Evolutionary conservation across 2,888 invertebrate species (phyloP).

Genomic region (Synanthedon vespiformis): DNA sequence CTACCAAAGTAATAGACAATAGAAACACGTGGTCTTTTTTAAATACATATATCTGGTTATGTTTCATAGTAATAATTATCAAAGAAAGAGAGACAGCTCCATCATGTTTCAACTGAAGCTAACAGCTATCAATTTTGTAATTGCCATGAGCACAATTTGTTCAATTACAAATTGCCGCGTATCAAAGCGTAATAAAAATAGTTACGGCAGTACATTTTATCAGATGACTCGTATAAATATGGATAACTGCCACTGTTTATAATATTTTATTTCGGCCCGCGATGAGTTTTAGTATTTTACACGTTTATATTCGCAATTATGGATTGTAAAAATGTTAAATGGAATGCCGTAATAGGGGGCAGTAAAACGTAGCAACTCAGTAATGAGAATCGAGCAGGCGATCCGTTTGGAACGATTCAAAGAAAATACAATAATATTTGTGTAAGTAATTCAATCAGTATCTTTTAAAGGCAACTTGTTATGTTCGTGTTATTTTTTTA

Average conservation of each 20-base stretch:
- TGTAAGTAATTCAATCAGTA: not conserved
- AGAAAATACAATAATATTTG: constrained; percentile 41
- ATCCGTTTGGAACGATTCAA: constrained; percentile 38
- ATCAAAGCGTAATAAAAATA: not conserved
- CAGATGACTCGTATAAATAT: constrained; percentile 1
- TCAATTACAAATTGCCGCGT: not conserved
- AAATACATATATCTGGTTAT: no score
- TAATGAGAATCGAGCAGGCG: constrained; percentile 44
- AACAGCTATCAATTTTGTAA: no score
- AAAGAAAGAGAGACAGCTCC: no score
- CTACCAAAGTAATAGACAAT: no score
- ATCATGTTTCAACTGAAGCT: no score
- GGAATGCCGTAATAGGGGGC: constrained; percentile 47
- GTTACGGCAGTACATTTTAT: not conserved
- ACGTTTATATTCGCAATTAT: constrained; percentile 64
- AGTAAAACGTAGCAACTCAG: constrained; percentile 35
- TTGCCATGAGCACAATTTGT: no score
- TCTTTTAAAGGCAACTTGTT: no score
- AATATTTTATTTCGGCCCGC: constrained; percentile 10
- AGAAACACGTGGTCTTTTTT: no score
- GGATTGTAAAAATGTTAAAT: constrained; percentile 66
- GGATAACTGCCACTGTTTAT: not conserved
- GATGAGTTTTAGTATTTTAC: constrained; percentile 34
- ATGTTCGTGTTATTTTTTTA: no score
- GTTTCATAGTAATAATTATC: no score